Evolutionary conservation across 2,888 invertebrate genomes (phyloP).

Genomic region (Microplitis deprimator): DNA sequence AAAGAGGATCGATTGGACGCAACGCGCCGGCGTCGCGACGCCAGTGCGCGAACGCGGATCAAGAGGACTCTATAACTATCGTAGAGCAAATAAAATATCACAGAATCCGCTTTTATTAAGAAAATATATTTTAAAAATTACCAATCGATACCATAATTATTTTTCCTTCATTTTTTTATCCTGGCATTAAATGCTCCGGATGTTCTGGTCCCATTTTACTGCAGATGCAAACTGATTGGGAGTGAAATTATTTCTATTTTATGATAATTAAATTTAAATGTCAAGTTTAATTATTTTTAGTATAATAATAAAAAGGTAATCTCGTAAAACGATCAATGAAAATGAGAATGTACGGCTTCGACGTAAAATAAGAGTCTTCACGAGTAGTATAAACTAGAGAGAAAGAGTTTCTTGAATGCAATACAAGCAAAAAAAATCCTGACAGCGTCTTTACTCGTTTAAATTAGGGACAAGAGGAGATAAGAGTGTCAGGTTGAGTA

Average conservation of each 20-base stretch:
- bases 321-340: conserved; percentile 4
- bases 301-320: background rate
- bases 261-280: background rate
- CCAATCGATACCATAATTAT: background rate
- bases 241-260: too few species aligned
- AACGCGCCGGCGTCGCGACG: conserved; percentile 69
- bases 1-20: conserved; percentile 63
- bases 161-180: background rate
- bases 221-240: too few species aligned
- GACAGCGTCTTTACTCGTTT: background rate
- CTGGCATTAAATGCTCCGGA: background rate
- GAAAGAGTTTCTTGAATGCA: background rate
- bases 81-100: background rate
- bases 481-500: background rate
- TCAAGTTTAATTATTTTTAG: conserved; percentile 8
- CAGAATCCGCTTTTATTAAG: conserved; percentile 3
- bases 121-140: background rate
- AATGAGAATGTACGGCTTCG: conserved; percentile 10
- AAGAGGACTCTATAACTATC: background rate
- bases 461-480: background rate
- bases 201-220: too few species aligned
- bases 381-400: background rate
- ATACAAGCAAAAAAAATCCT: background rate
- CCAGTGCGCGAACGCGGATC: conserved; percentile 51
- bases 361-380: background rate